Conservation (phyloP, 2,113 vertebrate genomes). For the Tyrannus savana region DNA sequence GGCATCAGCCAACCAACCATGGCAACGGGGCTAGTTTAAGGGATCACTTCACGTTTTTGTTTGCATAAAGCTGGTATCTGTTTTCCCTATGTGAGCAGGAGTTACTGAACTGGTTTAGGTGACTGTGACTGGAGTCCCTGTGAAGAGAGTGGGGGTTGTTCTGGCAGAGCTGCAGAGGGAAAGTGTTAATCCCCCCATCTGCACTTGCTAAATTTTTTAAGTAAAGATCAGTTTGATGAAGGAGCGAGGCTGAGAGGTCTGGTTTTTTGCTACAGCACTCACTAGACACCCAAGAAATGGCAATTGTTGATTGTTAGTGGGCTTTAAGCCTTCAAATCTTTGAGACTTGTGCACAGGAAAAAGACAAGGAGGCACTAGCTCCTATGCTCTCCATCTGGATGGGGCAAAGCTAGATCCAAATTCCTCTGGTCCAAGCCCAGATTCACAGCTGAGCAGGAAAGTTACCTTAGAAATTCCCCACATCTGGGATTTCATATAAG, state of each 20-base stretch:
- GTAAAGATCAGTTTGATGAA: neutral
- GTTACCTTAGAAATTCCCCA: neutral
- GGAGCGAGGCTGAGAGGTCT: neutral
- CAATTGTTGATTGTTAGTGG: neutral
- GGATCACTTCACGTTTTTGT: neutral
- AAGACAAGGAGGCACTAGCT: neutral
- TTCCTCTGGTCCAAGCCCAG: neutral
- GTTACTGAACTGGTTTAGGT: neutral
- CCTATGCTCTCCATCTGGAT: neutral
- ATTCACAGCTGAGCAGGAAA: neutral
- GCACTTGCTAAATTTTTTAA: neutral
- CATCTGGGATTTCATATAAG: neutral
- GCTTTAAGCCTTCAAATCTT: neutral
- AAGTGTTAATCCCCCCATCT: neutral
- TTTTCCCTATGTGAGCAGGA: neutral
- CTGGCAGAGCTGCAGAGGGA: neutral
- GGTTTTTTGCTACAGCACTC: neutral
- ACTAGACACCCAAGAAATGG: neutral
- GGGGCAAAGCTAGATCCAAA: neutral
- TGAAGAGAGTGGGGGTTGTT: neutral
- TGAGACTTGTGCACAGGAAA: neutral
- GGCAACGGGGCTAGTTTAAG: neutral
- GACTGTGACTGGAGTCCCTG: neutral
- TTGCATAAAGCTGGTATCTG: neutral
- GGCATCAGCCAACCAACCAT: neutral